Conservation (phyloP, 1,140 invertebrate genomes). For the Megathymus violae region DNA sequence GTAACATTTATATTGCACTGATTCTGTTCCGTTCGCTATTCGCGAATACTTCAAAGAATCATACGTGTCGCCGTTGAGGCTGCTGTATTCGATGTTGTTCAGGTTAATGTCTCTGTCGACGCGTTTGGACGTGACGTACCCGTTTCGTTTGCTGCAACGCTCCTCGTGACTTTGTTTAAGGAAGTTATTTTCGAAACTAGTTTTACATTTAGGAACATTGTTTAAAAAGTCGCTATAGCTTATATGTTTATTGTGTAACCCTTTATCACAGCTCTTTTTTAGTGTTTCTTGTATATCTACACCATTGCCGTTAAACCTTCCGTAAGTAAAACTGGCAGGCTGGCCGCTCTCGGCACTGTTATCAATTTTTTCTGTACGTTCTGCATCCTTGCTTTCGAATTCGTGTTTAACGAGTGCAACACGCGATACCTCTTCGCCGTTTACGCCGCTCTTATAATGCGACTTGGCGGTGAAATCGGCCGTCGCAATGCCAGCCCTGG, state of each 20-base stretch:
- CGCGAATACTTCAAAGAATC: constrained; percentile 81
- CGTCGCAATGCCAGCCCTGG: constrained; percentile 59
- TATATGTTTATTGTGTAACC: constrained; percentile 77
- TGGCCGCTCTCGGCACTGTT: constrained; percentile 61
- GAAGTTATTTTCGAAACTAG: constrained; percentile 81
- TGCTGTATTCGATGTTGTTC: constrained; percentile 73
- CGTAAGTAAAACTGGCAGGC: constrained; percentile 64
- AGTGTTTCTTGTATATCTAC: constrained; percentile 76
- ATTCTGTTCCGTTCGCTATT: constrained; percentile 77
- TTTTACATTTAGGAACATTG: constrained; percentile 83
- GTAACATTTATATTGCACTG: constrained; percentile 77
- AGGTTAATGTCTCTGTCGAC: constrained; percentile 71
- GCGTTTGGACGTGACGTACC: constrained; percentile 65
- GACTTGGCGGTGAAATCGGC: constrained; percentile 66
- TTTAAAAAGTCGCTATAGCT: constrained; percentile 74
- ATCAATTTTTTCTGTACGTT: constrained; percentile 56
- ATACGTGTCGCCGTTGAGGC: constrained; percentile 70
- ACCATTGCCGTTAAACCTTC: constrained; percentile 67
- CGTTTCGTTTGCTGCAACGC: constrained; percentile 74
- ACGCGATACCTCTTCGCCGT: constrained; percentile 64
- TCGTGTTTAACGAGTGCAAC: constrained; percentile 73
- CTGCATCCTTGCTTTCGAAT: constrained; percentile 72
- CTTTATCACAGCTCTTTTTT: constrained; percentile 81
- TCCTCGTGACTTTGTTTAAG: constrained; percentile 75
- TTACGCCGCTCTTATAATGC: constrained; percentile 57